Evolutionary conservation across 1,140 invertebrate genomes (phyloP), one percentile per base, ranked within the genome.

Genomic region (Oedothorax gibbosus): DNA sequence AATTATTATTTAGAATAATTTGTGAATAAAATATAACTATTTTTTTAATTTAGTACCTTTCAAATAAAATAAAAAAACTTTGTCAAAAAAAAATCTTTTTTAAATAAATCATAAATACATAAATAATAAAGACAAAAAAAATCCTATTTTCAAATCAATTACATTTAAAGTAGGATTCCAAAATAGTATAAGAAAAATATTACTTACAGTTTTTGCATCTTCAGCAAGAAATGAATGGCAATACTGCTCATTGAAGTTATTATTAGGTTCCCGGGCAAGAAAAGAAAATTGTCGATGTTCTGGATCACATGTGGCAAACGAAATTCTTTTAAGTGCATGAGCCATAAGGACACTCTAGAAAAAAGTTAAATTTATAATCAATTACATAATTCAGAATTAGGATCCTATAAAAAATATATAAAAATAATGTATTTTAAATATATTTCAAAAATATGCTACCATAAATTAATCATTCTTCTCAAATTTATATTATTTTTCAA

Each of bases 301-400:
- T 11, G 94, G 93, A 90, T 96, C 95, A 94, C 95, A 96, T 86
- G 95, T 96, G 87, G 95, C 95, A 91, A 95, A 96, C 86, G 95
- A 96, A 88, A 96, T 95, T 89, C 95, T 93, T 87, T 95, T 93
- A 88, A 96, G 91, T 88, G 95, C 95, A 91, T 96, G 95, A 86
- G 94, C 94, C 95, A 96, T 96, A 90, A 94, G 94, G 89, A 95
- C 94, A 89, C 93, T 93, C 95, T 96, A 93, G 11, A 92, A 84
- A 66, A 77, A 87, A 87, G 54, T 87, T 76, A 18, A 73, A 12
- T 21, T 62, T 62, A 62, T 62, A 62, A 15, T 62, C 12, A 62
- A 62, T 62, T 18, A 62, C 1, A 15, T 62, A 15, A 15, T 62
- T 62, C 12, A 15, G 1, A 62, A 62, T 62, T 6, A 18, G 12